Evolutionary conservation across 1,140 invertebrate genomes (phyloP).

Genomic region (Aphelenchoides fujianensis): DNA sequence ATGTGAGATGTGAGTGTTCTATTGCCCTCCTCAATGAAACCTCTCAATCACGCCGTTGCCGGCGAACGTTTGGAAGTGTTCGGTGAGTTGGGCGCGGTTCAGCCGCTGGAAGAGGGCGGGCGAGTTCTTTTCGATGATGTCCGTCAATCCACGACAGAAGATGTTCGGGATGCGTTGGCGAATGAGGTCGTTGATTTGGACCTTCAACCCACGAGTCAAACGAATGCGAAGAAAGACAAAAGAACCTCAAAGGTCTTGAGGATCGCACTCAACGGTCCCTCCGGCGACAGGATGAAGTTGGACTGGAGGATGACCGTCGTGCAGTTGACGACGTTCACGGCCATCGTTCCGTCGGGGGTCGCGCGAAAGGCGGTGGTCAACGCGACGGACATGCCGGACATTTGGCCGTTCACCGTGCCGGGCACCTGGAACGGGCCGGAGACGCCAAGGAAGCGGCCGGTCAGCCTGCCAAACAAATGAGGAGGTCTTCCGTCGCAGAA

Average conservation of each 20-base stretch:
- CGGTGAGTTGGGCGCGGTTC: constrained; percentile 42
- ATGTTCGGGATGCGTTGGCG: constrained; percentile 54
- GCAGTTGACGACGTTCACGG: constrained; percentile 55
- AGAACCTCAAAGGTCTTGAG: constrained; percentile 59
- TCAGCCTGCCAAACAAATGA: no score
- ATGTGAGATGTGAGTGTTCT: constrained; percentile 27
- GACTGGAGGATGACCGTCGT: constrained; percentile 48
- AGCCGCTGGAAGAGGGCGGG: constrained; percentile 51
- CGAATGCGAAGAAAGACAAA: no score
- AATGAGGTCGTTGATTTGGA: constrained; percentile 58
- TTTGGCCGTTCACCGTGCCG: constrained; percentile 47
- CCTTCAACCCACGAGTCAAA: no score
- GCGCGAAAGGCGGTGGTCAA: constrained; percentile 48
- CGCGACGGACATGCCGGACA: constrained; percentile 47
- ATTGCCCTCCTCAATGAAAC: constrained; percentile 21
- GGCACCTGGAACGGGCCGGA: constrained; percentile 51
- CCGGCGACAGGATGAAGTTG: constrained; percentile 57
- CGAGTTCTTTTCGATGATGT: constrained; percentile 59
- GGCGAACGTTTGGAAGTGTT: constrained; percentile 50
- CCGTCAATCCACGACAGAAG: constrained; percentile 49
- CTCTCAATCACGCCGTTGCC: constrained; percentile 52
- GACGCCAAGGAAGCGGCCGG: constrained; percentile 50
- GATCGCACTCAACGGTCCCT: constrained; percentile 53
- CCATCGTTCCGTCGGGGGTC: constrained; percentile 51
- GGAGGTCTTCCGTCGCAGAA: no score